Evolutionary conservation across 2,113 vertebrate genomes (phyloP).

Genomic region (Gambusia affinis): DNA sequence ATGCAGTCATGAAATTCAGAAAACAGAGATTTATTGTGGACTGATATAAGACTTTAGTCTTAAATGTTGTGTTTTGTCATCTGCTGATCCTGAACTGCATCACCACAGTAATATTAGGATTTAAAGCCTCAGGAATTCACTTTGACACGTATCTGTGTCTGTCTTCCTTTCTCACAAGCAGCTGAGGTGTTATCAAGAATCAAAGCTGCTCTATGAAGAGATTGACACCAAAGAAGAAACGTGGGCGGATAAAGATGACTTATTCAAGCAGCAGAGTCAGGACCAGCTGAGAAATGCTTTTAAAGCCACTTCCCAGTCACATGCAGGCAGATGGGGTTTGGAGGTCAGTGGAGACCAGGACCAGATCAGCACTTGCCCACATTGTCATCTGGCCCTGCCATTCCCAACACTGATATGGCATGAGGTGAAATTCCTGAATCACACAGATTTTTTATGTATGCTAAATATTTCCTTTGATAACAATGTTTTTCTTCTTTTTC

Average conservation of each 20-base stretch:
- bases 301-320: constrained; percentile 2
- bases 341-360: constrained; percentile 17
- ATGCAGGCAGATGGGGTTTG: not conserved
- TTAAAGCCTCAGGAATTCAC: too few species aligned
- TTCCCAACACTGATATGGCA: constrained; percentile 65
- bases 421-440: constrained; percentile 53
- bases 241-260: not conserved
- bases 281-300: not conserved
- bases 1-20: too few species aligned
- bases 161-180: constrained; percentile 17
- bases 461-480: not conserved
- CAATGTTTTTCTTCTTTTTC: not conserved
- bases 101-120: too few species aligned
- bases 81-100: too few species aligned
- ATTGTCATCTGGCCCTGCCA: constrained; percentile 78
- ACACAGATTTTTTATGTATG: not conserved
- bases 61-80: too few species aligned
- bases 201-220: not conserved
- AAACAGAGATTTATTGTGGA: too few species aligned
- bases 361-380: constrained; percentile 65
- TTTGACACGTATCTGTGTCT: not conserved
- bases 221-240: not conserved
- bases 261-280: too few species aligned
- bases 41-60: too few species aligned
- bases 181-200: constrained; percentile 14